These are phyloP conservation scores for Porites australiensis DNA, from an alignment of 64 coral and sea anemone genomes.

Conservation along the genomic window DNA sequence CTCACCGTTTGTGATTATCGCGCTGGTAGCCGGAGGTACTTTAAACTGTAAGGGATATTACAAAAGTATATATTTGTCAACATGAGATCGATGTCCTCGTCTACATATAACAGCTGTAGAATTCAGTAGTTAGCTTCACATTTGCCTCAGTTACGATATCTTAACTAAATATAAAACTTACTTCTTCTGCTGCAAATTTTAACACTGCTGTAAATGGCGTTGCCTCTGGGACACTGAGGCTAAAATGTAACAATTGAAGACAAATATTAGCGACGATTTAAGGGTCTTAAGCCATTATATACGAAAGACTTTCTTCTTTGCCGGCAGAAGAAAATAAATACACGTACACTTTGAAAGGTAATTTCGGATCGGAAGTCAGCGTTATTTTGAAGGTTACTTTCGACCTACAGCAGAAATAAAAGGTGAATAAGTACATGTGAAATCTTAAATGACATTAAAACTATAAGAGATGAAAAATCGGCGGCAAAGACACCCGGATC, in stretches of 20 bases:
- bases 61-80: conserved; percentile 12
- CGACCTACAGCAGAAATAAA: conserved; percentile 79
- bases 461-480: not conserved
- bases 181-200: conserved; percentile 99
- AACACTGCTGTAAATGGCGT: conserved; percentile 97
- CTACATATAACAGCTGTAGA: too few relatives aligned
- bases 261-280: not conserved
- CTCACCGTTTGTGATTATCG: conserved; percentile 99
- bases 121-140: too few relatives aligned
- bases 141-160: not conserved
- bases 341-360: conserved; percentile 99
- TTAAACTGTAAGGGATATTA: conserved; percentile 85
- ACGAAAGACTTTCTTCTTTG: not conserved
- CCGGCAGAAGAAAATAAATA: not conserved
- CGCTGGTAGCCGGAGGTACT: conserved; percentile 96
- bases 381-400: conserved; percentile 99
- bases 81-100: not conserved
- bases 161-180: conserved; percentile 49
- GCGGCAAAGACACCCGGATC: not conserved
- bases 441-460: not conserved
- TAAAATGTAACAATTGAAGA: conserved; percentile 37
- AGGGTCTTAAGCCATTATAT: not conserved
- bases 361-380: conserved; percentile 95
- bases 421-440: not conserved
- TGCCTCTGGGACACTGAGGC: conserved; percentile 94